Percentiles rank a stretch among this genome's conserved stretches.
These are phyloP conservation scores for Corvus hawaiiensis DNA, from an alignment of 2,113 vertebrate genomes.

Conservation along the genomic window DNA sequence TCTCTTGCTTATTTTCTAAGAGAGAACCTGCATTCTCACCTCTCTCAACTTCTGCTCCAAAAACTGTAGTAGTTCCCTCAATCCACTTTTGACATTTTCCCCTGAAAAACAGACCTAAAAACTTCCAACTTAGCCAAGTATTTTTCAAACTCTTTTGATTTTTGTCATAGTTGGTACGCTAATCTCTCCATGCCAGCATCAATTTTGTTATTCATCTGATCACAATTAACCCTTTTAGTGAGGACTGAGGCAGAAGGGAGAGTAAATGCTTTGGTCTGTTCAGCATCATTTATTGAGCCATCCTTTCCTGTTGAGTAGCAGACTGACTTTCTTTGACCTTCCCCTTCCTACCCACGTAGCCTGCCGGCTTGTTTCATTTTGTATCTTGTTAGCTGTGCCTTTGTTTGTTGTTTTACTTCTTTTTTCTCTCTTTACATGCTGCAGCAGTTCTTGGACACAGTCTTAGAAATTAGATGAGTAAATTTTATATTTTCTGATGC, in stretches of 20 bases:
- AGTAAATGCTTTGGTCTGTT: neutral
- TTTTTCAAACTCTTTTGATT: neutral
- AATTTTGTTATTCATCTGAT: neutral
- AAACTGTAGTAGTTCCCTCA: neutral
- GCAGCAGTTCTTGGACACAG: neutral
- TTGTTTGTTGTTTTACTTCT: neutral
- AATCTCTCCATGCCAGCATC: neutral
- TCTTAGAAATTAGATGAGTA: neutral
- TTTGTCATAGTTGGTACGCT: neutral
- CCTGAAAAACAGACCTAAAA: neutral
- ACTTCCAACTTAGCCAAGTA: neutral
- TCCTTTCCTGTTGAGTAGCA: neutral
- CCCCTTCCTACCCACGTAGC: neutral
- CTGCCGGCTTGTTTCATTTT: neutral
- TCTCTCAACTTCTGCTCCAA: neutral
- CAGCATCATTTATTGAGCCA: neutral
- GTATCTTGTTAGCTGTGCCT: neutral
- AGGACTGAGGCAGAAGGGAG: neutral
- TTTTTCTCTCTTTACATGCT: neutral
- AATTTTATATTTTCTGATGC: neutral
- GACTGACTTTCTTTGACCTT: slow-evolving; percentile 20
- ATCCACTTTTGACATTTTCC: neutral
- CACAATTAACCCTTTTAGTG: neutral
- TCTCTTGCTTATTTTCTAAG: neutral
- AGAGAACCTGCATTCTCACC: neutral